Evolutionary conservation across 2,888 invertebrate genomes (phyloP).

Genomic region (Agrypnus murinus): DNA sequence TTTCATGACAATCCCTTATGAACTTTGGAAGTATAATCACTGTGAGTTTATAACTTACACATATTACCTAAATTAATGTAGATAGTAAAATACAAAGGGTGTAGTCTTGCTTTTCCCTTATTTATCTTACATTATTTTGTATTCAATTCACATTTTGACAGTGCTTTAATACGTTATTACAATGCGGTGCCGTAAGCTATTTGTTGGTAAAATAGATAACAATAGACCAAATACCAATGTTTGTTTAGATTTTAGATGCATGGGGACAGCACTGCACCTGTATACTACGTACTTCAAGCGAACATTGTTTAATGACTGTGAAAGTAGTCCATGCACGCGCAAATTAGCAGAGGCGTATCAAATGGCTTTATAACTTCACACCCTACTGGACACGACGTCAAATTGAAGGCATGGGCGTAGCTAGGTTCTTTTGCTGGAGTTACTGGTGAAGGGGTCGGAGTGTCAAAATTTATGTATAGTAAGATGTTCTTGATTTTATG

Average conservation of each 20-base stretch:
- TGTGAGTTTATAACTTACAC: background rate
- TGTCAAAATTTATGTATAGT: too few relatives aligned
- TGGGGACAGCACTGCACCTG: background rate
- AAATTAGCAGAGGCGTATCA: too few relatives aligned
- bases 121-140: conserved; percentile 59
- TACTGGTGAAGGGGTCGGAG: too few relatives aligned
- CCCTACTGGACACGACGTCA: too few relatives aligned
- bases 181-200: conserved; percentile 37
- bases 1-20: background rate
- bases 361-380: too few relatives aligned
- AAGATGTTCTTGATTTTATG: too few relatives aligned
- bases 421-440: too few relatives aligned
- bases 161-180: conserved; percentile 43
- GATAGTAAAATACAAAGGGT: conserved; percentile 54
- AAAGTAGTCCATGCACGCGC: too few relatives aligned
- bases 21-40: conserved; percentile 1
- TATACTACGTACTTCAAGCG: background rate
- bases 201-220: conserved; percentile 45
- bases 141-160: conserved; percentile 65
- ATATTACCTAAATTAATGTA: conserved; percentile 45
- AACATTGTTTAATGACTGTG: too few relatives aligned
- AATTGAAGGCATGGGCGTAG: too few relatives aligned
- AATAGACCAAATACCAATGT: conserved; percentile 9
- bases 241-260: background rate
- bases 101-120: conserved; percentile 47